Evolutionary conservation across 2,797 vertebrate genomes (phyloP).

Genomic region (Iguana delicatissima): DNA sequence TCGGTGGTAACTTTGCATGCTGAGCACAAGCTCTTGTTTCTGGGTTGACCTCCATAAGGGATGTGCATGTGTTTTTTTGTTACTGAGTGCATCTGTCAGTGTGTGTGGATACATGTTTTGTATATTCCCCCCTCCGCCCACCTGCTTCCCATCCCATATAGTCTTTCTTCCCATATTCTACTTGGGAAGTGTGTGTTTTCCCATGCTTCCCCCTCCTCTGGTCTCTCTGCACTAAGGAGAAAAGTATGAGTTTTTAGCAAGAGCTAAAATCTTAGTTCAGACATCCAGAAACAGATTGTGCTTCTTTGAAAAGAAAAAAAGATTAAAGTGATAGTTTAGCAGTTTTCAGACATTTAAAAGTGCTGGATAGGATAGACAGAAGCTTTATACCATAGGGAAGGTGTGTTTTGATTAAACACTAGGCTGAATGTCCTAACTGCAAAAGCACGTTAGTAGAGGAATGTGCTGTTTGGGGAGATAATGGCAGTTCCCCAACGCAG

Average conservation of each 20-base stretch:
- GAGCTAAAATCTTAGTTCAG: slow-evolving; percentile 36
- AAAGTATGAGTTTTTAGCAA: slow-evolving; percentile 38
- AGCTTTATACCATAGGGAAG: not conserved
- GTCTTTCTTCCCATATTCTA: slow-evolving; percentile 24
- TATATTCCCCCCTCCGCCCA: slow-evolving; percentile 10
- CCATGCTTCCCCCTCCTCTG: not conserved
- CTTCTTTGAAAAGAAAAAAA: not conserved
- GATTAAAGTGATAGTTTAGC: not conserved
- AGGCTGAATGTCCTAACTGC: not conserved
- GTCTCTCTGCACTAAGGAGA: slow-evolving; percentile 51
- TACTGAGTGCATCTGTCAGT: slow-evolving; percentile 30
- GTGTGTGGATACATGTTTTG: slow-evolving; percentile 34
- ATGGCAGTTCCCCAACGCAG: not conserved
- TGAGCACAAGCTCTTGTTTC: slow-evolving; percentile 35
- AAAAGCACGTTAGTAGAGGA: not conserved
- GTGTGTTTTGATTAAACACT: not conserved
- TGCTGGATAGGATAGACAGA: not conserved
- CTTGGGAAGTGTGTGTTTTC: slow-evolving; percentile 36
- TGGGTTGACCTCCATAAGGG: slow-evolving; percentile 40
- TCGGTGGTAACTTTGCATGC: slow-evolving; percentile 52
- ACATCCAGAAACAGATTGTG: not conserved
- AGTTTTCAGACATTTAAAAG: not conserved
- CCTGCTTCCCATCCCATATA: slow-evolving; percentile 21
- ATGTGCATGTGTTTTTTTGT: slow-evolving; percentile 37
- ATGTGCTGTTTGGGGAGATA: not conserved